Conservation (phyloP, 2,888 invertebrate species). For the Flexamia atlantica region DNA sequence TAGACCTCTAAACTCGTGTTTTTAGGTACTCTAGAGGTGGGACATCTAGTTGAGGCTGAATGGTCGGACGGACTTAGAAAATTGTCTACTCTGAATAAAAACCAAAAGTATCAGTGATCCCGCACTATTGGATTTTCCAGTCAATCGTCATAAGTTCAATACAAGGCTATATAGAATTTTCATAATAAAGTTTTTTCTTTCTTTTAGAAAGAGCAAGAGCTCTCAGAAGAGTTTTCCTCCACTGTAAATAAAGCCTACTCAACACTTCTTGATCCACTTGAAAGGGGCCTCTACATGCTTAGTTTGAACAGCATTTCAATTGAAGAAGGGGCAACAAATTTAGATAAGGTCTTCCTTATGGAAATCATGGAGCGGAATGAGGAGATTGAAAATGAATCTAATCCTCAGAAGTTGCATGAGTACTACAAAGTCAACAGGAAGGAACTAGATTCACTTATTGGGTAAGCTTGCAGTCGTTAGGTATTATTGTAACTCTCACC, state of each 20-base stretch:
- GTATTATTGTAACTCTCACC: neutral
- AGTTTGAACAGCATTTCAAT: conserved; percentile 81
- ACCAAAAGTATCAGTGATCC: no score
- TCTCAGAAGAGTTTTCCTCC: conserved; percentile 92
- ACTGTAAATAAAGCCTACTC: conserved; percentile 94
- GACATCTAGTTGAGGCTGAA: no score
- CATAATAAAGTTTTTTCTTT: conserved; percentile 71
- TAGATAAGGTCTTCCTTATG: conserved; percentile 85
- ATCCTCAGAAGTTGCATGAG: conserved; percentile 77
- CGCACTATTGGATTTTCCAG: no score
- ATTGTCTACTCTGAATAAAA: no score
- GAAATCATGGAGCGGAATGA: conserved; percentile 79
- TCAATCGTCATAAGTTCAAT: no score
- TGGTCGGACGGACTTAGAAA: no score
- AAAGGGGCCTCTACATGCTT: conserved; percentile 91
- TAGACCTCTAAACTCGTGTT: no score
- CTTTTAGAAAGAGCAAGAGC: conserved; percentile 83
- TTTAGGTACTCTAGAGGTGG: no score
- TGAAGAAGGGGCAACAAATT: conserved; percentile 80
- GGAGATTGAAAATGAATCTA: conserved; percentile 72
- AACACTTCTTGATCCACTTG: conserved; percentile 85
- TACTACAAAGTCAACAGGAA: conserved; percentile 75
- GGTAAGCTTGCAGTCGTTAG: conserved; percentile 58
- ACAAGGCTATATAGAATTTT: neutral
- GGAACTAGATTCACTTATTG: conserved; percentile 64